Percentiles rank a stretch among this genome's conserved stretches.
Evolutionary conservation across 2,113 vertebrate species (phyloP).

Genomic region (Gallinago jamesoni): DNA sequence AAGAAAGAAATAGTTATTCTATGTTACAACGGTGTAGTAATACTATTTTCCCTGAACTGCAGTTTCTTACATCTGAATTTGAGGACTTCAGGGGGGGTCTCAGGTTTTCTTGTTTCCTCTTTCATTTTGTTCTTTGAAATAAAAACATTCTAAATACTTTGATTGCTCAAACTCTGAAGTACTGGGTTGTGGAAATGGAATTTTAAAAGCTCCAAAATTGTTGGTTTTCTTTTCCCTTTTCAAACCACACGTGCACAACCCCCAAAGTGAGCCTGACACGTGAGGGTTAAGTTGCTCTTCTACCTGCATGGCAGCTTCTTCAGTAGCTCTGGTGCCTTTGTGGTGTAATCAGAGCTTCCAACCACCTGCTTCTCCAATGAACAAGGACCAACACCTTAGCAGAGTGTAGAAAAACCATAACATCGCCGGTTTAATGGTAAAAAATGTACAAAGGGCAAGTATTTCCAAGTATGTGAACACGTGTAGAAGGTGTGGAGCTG

Average conservation of each 20-base stretch:
- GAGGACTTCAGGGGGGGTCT: background rate
- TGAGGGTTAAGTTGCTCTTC: background rate
- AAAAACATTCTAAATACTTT: background rate
- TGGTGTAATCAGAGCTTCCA: background rate
- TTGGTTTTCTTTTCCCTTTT: background rate
- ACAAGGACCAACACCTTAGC: background rate
- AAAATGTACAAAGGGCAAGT: background rate
- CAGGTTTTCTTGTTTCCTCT: background rate
- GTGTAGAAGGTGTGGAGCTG: background rate
- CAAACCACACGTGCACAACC: rapidly evolving
- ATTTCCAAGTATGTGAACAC: background rate
- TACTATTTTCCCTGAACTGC: slow-evolving; percentile 12
- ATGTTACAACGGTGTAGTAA: background rate
- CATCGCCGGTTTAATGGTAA: background rate
- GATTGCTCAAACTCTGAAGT: background rate
- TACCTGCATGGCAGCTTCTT: background rate
- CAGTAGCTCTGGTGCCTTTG: background rate
- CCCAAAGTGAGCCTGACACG: background rate
- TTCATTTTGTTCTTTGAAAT: background rate
- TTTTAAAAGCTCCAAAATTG: background rate
- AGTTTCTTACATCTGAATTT: slow-evolving; percentile 44
- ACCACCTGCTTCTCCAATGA: background rate
- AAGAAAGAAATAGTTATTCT: background rate
- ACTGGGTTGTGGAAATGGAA: background rate
- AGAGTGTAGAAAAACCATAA: background rate